Evolutionary conservation across 2,113 vertebrate genomes (phyloP).

Genomic region (Pangasianodon hypophthalmus): DNA sequence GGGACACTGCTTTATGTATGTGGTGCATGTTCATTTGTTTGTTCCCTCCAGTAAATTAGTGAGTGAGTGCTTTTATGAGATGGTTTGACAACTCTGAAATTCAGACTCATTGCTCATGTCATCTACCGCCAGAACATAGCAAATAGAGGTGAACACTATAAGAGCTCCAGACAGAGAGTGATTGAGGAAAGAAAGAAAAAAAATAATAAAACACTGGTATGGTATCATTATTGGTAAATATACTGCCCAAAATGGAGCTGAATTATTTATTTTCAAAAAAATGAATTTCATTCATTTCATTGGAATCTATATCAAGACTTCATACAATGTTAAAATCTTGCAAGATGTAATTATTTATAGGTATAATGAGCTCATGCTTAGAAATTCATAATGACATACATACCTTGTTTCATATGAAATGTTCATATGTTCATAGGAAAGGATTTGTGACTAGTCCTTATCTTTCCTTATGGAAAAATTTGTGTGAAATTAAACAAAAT

Average conservation of each 20-base stretch:
- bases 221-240: not conserved
- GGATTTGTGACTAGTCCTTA: not conserved
- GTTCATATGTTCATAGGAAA: not conserved
- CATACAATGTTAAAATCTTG: not conserved
- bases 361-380: not conserved
- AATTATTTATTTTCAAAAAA: not conserved
- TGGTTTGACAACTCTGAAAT: constrained; percentile 44
- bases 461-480: too few species aligned
- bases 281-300: not conserved
- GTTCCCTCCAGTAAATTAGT: constrained; percentile 27
- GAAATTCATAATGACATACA: not conserved
- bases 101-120: constrained; percentile 36
- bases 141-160: constrained; percentile 22
- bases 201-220: not conserved
- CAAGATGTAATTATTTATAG: not conserved
- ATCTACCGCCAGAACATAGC: constrained; percentile 12
- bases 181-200: not conserved
- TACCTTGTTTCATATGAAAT: not conserved
- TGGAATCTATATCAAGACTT: not conserved
- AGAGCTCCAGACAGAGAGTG: constrained; percentile 1
- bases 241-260: not conserved
- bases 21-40: not conserved
- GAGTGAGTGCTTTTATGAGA: constrained; percentile 23
- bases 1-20: not conserved
- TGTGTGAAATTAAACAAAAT: too few species aligned